A percentile compares a stretch with the other conserved stretches of the same genome.
Conservation (phyloP, 2,113 vertebrate genomes). For the Oryzias javanicus region DNA sequence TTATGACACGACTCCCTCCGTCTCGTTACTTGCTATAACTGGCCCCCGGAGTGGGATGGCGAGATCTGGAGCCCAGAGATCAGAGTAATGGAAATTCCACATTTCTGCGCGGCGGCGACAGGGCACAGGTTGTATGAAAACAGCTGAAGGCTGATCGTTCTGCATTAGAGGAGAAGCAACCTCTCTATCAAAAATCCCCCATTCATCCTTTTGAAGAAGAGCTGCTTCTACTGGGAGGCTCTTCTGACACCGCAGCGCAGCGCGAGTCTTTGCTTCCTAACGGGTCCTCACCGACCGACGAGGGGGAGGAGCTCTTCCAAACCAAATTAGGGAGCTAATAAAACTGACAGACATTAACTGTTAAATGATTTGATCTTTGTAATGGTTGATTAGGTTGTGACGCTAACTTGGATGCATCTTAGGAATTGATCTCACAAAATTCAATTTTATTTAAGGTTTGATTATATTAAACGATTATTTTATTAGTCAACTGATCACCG, state of each 20-base stretch:
- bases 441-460: too few species aligned
- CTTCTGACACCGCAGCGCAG: conserved; percentile 2
- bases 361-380: not conserved
- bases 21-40: conserved; percentile 75
- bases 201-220: conserved; percentile 6
- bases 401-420: too few species aligned
- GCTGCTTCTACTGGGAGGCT: not conserved
- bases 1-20: conserved; percentile 71
- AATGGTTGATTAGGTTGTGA: too few species aligned
- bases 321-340: conserved; percentile 45
- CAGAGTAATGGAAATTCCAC: conserved; percentile 74
- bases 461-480: too few species aligned
- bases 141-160: conserved; percentile 12
- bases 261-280: conserved; percentile 18
- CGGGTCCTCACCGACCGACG: conserved; percentile 25
- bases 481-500: too few species aligned
- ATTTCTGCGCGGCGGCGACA: conserved; percentile 53
- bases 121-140: conserved; percentile 35
- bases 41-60: conserved; percentile 72
- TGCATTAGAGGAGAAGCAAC: conserved; percentile 16
- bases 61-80: conserved; percentile 58
- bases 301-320: conserved; percentile 36
- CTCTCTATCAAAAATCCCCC: conserved; percentile 20
- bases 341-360: conserved; percentile 48
- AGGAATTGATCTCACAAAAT: too few species aligned